Evolutionary conservation across 2,113 vertebrate species (phyloP).

Genomic region (Passer montanus): DNA sequence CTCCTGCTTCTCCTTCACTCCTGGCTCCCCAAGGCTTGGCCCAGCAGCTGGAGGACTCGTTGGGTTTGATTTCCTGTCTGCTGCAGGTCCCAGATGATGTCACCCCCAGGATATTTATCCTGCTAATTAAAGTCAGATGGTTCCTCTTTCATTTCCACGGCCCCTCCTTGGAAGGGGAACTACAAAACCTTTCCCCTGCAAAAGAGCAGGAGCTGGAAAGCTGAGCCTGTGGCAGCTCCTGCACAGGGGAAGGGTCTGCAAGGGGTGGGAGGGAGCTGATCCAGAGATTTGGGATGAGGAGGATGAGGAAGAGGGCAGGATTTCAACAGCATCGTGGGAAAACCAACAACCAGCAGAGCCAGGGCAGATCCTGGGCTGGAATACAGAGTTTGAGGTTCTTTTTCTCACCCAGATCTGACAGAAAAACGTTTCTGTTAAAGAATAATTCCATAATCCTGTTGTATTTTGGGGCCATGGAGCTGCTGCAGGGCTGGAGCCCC

Average conservation of each 20-base stretch:
- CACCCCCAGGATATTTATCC: conserved; percentile 62
- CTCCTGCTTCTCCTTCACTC: not conserved
- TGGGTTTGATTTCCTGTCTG: conserved; percentile 59
- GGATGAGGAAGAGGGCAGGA: not conserved
- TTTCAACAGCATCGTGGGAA: rapidly evolving
- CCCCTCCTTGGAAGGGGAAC: not conserved
- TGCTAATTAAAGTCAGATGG: conserved; percentile 66
- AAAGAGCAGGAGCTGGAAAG: not conserved
- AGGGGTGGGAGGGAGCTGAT: not conserved
- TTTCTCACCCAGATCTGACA: not conserved
- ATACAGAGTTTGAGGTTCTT: not conserved
- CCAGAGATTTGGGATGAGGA: not conserved
- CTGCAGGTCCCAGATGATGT: conserved; percentile 71
- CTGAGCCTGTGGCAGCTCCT: not conserved
- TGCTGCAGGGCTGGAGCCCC: not conserved
- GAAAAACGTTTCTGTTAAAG: rapidly evolving
- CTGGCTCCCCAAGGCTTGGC: not conserved
- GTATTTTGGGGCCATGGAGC: not conserved
- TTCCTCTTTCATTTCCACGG: not conserved
- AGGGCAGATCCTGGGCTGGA: not conserved
- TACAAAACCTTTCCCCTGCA: not conserved
- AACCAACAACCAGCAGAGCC: not conserved
- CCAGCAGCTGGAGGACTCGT: not conserved
- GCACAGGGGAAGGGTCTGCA: not conserved
- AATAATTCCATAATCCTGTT: not conserved